Evolutionary conservation across 2,888 invertebrate genomes (phyloP), one percentile per base, ranked within the genome.

Genomic region (Callimorpha dominula): DNA sequence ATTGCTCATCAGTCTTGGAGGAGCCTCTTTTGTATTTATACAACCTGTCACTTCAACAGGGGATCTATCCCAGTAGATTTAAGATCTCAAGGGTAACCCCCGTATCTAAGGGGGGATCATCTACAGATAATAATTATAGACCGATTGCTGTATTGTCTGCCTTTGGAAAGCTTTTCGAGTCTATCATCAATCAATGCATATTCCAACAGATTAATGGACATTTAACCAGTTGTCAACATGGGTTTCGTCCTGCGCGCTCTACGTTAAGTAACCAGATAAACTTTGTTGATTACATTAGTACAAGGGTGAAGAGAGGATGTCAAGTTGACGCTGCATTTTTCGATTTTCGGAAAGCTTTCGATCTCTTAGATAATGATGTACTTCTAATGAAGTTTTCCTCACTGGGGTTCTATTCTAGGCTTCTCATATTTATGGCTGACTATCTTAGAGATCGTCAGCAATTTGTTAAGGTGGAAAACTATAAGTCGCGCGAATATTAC

Each of bases 101-200:
- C 20, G 42, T 63, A 65, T 43, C 65, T 7, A 65, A 65, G 17
- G 42, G 43, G 43, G 65, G 65, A 43, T 9, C 65, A 15, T 46
- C 65, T n/a, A 46, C 65, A 9, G 65, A 65, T 65, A 46, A 43
- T 2, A 65, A 65, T 17, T 43, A 14, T 42, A 46, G 65, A 46
- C 65, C 46, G 12, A 65, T 65, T 46, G 65, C 65, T 14, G 63
- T 63, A 42, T 20, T 60, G 20, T 60, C 60, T 9, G 60, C 17
- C 11, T 20, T 60, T 60, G 60, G 14, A 17, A 54, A 54, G 54
- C 6, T 54, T 14, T 54, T 54, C 8, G 60, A 60, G 54, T 17
- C 60, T n/a, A 60, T 20, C 5, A n/a, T 60, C 15, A 60, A 60
- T 60, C 15, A n/a, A n/a, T n/a, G n/a, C 54, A 54, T 54, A 54